Base-by-base conservation (phyloP, 2,113 vertebrate species). In the Trachemys scripta region DNA sequence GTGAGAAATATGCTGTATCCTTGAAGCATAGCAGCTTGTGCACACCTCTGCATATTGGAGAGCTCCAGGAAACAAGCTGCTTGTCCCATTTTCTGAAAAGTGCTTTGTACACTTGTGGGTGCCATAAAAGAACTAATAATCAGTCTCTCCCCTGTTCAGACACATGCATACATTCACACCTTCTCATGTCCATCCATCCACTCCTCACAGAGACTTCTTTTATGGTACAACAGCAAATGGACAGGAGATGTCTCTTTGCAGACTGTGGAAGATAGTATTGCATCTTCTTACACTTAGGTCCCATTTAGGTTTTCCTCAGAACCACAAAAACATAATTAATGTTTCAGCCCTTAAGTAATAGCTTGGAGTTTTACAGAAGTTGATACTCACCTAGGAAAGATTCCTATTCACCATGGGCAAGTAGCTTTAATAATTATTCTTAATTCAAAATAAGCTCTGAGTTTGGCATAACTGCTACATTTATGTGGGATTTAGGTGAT, bases 401-500 rank as follows among this genome's bases (percentile, higher is more conserved):
- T 8, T 10, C 75, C 31, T 83, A 14, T 85, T 90, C 91, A 9
- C 6, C 17, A 54, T 6, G 65, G 13, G 2, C 8, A 31, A 20
- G 14, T 27, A 45, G 50, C 47, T 90, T 92, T 62, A 95, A 62
- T 93, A 91, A 91, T 80, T 92, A 49, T 93, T 80, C 80, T 86
- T 84, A 54, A 50, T 31, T 45, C 85, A 59, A 87, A 97, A 87
- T 42, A 79, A 96, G 90, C 85, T 90, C 65, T 65, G 19, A 87
- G 85, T 69, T 92, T 92, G 27, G 45, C 59, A 12, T 81, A 94
- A 93, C 90, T 93, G 49, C 53, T 84, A 29, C 11, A 35, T 65
- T 88, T 53, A 35, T 22, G 6, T 50, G 35, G 82, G 86, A 6
- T 57, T 94, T 87, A 90, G 85, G 82, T 47, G 83, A 69, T 72